A percentile compares a stretch with the other conserved stretches of the same genome.
These are phyloP conservation scores for Geococcyx californianus DNA, from an alignment of 2,113 vertebrate species.

Conservation along the genomic window DNA sequence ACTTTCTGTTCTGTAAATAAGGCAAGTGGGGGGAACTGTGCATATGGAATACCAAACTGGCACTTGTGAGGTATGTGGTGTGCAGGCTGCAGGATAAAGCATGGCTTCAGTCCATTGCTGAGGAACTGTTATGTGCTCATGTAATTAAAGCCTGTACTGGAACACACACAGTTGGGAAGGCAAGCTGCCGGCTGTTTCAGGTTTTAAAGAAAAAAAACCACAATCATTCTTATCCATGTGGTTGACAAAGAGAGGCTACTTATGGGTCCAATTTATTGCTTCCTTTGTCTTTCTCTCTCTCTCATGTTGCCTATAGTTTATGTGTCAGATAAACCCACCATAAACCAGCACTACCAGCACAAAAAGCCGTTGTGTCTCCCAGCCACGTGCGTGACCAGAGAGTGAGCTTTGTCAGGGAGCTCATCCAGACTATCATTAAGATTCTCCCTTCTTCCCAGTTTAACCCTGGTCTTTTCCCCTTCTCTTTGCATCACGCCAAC, in stretches of 20 bases:
- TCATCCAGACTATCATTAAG: background rate
- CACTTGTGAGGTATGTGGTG: background rate
- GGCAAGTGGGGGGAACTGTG: background rate
- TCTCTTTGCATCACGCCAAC: rapidly evolving
- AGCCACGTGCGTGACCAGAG: background rate
- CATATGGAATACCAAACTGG: background rate
- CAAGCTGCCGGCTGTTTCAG: background rate
- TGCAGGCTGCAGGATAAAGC: background rate
- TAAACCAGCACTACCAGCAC: background rate
- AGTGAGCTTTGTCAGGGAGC: background rate
- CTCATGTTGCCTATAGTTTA: background rate
- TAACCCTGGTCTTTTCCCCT: background rate
- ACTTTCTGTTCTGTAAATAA: conserved; percentile 11
- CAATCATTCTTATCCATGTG: background rate
- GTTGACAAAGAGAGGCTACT: background rate
- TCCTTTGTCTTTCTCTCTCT: background rate
- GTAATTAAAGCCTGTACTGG: background rate
- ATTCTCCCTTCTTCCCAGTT: background rate
- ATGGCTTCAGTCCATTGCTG: background rate
- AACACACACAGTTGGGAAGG: background rate
- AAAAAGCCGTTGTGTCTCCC: background rate
- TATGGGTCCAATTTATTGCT: background rate
- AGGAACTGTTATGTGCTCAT: background rate
- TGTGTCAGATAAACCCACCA: background rate
- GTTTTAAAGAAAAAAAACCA: background rate